Evolutionary conservation across 2,113 vertebrate genomes (phyloP), one percentile per base, ranked within the genome.

Genomic region (Pteropus alecto): DNA sequence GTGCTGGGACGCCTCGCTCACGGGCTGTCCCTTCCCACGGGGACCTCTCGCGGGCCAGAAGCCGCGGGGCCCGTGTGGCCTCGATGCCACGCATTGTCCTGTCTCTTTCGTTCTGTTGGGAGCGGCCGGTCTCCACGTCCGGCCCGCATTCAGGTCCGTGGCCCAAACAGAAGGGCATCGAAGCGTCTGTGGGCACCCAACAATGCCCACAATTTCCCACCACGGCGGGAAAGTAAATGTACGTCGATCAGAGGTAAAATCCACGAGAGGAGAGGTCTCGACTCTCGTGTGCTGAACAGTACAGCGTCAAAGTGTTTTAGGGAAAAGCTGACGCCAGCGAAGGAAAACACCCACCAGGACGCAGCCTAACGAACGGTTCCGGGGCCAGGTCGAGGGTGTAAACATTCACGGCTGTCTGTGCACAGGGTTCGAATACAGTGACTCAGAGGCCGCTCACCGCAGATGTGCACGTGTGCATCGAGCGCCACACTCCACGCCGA

Each of bases 391-490:
- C 18, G 3, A 19, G 58, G 0, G 58, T 1, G 2, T 33, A 7
- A 8, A 21, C 0, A 1, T 11, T 0, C 35, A 8, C 1, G 2
- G 1, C 19, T 43, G 28, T 41, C 0, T 5, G 1, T 0, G 13
- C 3, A 2, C 48, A 8, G 38, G 60, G 8, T 16, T 0, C 7
- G 60, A 16, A 11, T n/a, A 7, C 4, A 10, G 3, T 2, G 15
- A 3, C 14, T 2, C 15, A 7, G 35, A 26, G 60, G 14, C 3
- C 4, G 10, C 3, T 0, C 2, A 43, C 5, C 78, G 10, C 0
- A 8, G 0, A 6, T 2, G 1, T 0, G 28, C 24, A 3, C 0
- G 0, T 0, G 2, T 0, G 26, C 4, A 1, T 13, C 46, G 0
- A 0, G 5, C 35, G 21, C 21, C 7, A 10, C 3, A 0, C 22